phyloP scores from a whole-genome alignment of 2,888 invertebrate species.

The Stenchaetothrips biformis region DNA sequence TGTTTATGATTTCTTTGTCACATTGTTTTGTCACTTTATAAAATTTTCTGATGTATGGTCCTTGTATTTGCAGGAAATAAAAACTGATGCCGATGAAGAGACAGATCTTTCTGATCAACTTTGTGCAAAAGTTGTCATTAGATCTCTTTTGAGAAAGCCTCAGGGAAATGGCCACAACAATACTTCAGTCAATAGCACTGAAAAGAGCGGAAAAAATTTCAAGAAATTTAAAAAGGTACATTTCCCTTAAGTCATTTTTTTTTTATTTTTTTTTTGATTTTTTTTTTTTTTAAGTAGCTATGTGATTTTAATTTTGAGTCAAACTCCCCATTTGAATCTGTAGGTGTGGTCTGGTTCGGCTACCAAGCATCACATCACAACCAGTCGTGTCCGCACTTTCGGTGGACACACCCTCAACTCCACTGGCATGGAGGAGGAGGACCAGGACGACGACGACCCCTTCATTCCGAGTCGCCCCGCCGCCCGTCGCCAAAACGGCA shows the following conservation, averaged over 20 bases:
- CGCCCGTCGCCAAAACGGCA: too few species aligned
- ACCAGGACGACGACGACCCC: too few species aligned
- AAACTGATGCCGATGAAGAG: background rate
- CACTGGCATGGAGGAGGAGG: too few species aligned
- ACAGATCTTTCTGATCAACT: background rate
- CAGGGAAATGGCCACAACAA: background rate
- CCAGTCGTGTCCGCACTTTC: background rate
- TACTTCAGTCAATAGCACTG: background rate
- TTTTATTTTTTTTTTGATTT: too few species aligned
- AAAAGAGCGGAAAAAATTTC: background rate
- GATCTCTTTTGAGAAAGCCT: background rate
- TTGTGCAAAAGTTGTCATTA: background rate
- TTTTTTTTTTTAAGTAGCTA: too few species aligned
- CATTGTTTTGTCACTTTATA: background rate
- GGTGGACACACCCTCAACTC: too few species aligned
- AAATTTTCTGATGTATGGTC: background rate
- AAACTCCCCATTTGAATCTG: too few species aligned
- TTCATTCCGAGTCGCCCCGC: too few species aligned
- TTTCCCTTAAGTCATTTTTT: too few species aligned
- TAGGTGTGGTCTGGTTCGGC: too few species aligned
- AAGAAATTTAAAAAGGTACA: slow-evolving; percentile 11
- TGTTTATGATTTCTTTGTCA: background rate
- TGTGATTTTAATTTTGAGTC: too few species aligned
- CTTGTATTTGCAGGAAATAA: background rate
- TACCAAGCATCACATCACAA: background rate